A percentile compares a stretch with the other conserved stretches of the same genome.
These are phyloP conservation scores for Proterorhinus semilunaris DNA, from an alignment of 2,113 vertebrate species.

Conservation along the genomic window DNA sequence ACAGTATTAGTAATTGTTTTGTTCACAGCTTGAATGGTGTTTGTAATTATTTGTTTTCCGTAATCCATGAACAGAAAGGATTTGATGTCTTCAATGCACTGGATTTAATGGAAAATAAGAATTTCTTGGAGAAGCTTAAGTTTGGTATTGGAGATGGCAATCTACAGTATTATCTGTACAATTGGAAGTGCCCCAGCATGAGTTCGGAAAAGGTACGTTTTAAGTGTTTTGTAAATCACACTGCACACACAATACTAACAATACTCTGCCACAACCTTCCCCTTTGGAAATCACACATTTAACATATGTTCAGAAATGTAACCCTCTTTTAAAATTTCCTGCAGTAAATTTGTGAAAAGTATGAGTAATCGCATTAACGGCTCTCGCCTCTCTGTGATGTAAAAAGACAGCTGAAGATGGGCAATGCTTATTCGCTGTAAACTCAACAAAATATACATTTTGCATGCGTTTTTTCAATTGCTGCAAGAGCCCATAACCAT, in stretches of 20 bases:
- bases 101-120: slow-evolving; percentile 99
- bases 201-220: slow-evolving; percentile 88
- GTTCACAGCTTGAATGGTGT: background rate
- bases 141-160: slow-evolving; percentile 98
- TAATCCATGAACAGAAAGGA: slow-evolving; percentile 82
- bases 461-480: too few species aligned
- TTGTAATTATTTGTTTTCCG: background rate
- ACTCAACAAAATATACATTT: too few species aligned
- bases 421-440: too few species aligned
- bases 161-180: slow-evolving; percentile 99
- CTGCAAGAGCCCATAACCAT: too few species aligned
- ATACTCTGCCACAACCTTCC: background rate
- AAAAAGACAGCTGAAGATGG: too few species aligned
- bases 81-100: slow-evolving; percentile 99
- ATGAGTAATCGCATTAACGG: too few species aligned
- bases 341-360: too few species aligned
- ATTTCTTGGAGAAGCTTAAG: slow-evolving; percentile 98
- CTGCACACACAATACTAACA: background rate
- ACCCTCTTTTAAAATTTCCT: too few species aligned
- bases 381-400: too few species aligned
- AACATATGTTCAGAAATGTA: background rate
- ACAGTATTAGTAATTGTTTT: background rate
- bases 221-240: background rate
- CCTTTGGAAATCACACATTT: background rate
- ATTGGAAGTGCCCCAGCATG: slow-evolving; percentile 99